Base-by-base conservation (phyloP, 2,113 vertebrate species). In the Alces alces region DNA sequence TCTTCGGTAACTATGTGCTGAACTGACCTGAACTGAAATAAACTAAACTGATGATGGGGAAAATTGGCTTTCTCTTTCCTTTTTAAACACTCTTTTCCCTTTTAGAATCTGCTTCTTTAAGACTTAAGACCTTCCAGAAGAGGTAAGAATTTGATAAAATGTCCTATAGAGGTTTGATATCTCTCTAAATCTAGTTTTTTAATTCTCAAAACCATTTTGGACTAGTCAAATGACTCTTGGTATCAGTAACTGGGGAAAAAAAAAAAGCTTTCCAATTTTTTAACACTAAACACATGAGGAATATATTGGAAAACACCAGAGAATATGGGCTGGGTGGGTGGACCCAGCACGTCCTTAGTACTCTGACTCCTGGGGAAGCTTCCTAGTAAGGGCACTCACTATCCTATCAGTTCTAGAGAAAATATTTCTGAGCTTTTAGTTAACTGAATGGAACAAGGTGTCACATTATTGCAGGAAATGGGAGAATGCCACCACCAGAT, bases 221-320 rank as follows among this genome's bases (percentile, higher is more conserved):
- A 45, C 76, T 73, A 97, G 88, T 96, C 86, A 93, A 93, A 79
- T 85, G 95, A 93, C 78, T 97, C 28, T 66, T 50, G 58, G 90
- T 92, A 76, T 93, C 66, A 96, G 55, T 84, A 96, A 97, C 90
- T 96, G 93, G 97, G 92, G 50, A 84, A 64, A 64, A 64, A 61
- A 64, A 1, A 55, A 30, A 92, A 58, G 25, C 57, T 58, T 25
- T 19, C 0, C 33, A 94, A 92, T 50, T 97, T 60, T 97, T 98
- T 97, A 86, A 97, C 91, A n/a, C 55, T 95, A 60, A 89, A 87
- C 45, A 50, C 57, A 70, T 92, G 6, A 97, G 28, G 86, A 98
- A 86, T 2, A 0, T 3, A 7, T 33, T 57, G 15, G 93, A 87
- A 64, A 36, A 78, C 43, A 30, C 36, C 27, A 79, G 43, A 50